A percentile compares a stretch with the other conserved stretches of the same genome.
Evolutionary conservation across 92 coral and sea anemone species (phyloP).

Genomic region (Epizoanthus illoricatus): DNA sequence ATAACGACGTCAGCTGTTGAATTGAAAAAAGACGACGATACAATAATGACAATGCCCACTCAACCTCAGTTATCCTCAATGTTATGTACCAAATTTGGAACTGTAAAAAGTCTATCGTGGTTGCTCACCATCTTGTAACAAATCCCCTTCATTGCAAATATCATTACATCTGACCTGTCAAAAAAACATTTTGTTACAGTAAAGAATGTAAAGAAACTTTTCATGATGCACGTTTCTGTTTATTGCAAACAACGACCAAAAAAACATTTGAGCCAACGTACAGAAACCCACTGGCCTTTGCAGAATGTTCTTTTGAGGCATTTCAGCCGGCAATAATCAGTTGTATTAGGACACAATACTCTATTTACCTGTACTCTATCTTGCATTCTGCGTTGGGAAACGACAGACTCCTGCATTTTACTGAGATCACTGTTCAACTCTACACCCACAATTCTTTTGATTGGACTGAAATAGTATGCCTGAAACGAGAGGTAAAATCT

Average conservation of each 20-base stretch:
- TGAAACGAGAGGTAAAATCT: constrained; percentile 5
- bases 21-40: background rate
- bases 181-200: background rate
- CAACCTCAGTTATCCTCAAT: background rate
- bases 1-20: constrained; percentile 74
- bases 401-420: constrained; percentile 63
- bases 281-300: too few species aligned
- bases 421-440: constrained; percentile 76
- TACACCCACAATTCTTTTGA: constrained; percentile 74
- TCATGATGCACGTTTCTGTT: too few species aligned
- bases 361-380: constrained; percentile 68
- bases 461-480: constrained; percentile 70
- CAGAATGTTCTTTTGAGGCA: too few species aligned
- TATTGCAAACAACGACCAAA: too few species aligned
- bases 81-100: too few species aligned
- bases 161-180: constrained; percentile 68
- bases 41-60: too few species aligned
- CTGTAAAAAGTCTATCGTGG: too few species aligned
- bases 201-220: too few species aligned
- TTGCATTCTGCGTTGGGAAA: constrained; percentile 54
- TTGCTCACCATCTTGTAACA: constrained; percentile 57
- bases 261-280: too few species aligned
- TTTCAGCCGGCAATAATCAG: too few species aligned
- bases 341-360: too few species aligned
- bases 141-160: constrained; percentile 62